Evolutionary conservation across 2,113 vertebrate genomes (phyloP).

Genomic region (Hippocampus mohnikei): DNA sequence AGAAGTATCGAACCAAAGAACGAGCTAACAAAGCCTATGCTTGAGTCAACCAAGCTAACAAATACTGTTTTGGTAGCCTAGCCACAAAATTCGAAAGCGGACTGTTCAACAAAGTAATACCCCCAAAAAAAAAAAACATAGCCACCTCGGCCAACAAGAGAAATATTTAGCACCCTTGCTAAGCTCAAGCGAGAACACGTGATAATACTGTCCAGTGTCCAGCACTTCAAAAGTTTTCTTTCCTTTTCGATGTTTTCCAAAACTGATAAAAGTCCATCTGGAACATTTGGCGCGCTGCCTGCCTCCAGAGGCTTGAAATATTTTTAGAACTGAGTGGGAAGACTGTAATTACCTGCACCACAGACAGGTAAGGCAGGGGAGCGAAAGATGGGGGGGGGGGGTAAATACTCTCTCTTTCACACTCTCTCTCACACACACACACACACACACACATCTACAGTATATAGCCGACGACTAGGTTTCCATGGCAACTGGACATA

Average conservation of each 20-base stretch:
- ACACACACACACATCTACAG: constrained; percentile 10
- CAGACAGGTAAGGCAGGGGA: constrained; percentile 43
- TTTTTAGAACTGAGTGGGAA: constrained; percentile 68
- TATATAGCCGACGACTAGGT: constrained; percentile 56
- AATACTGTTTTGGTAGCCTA: background rate
- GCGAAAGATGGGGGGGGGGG: background rate
- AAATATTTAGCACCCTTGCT: too few relatives aligned
- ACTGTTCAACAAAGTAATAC: too few relatives aligned
- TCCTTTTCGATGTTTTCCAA: background rate
- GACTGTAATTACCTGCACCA: constrained; percentile 65
- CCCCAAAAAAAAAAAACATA: too few relatives aligned
- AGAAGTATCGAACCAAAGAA: too few relatives aligned
- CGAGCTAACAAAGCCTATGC: too few relatives aligned
- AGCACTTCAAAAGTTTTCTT: background rate
- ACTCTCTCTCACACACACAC: constrained; percentile 6
- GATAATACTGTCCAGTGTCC: background rate
- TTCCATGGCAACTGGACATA: constrained; percentile 68
- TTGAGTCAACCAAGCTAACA: background rate
- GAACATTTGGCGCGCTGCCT: constrained; percentile 40
- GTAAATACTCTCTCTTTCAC: constrained; percentile 23
- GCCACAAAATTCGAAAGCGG: too few relatives aligned
- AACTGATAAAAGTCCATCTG: background rate
- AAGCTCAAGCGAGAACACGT: background rate
- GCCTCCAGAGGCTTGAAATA: constrained; percentile 44
- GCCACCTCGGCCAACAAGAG: too few relatives aligned